Conservation (phyloP, 2,113 vertebrate species). For the Eulemur rufifrons region DNA sequence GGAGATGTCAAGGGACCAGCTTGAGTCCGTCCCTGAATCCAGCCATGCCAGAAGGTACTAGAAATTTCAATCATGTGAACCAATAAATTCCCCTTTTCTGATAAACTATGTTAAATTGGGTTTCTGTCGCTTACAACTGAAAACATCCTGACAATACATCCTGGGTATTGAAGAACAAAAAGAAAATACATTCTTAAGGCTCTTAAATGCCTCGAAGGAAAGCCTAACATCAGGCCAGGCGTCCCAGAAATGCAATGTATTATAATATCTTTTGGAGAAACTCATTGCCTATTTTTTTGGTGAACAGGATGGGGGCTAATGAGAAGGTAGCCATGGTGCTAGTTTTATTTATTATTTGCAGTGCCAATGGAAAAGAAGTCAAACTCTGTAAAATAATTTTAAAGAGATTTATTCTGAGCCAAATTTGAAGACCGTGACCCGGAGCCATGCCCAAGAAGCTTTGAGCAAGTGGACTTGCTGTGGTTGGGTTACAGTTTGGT, state of each 20-base stretch:
- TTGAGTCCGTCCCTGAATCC: background rate
- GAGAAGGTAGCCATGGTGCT: background rate
- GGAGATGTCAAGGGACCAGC: background rate
- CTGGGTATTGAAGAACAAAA: background rate
- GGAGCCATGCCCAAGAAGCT: no score
- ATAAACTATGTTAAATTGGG: background rate
- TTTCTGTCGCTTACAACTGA: background rate
- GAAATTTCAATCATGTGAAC: background rate
- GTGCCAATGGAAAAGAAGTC: no score
- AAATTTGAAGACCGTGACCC: no score
- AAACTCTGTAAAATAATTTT: no score
- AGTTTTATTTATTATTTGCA: background rate
- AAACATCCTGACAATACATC: background rate
- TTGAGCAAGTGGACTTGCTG: no score
- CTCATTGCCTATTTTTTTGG: background rate
- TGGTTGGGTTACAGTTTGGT: no score
- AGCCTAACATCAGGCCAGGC: background rate
- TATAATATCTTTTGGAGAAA: background rate
- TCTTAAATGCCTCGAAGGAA: background rate
- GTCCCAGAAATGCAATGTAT: background rate
- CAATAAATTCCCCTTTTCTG: background rate
- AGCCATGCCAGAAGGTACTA: background rate
- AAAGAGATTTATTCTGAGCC: no score
- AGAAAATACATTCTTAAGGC: background rate
- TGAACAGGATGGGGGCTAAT: background rate